Conservation (phyloP, 2,888 invertebrate species). For the Lepetodrilus schrolli region DNA sequence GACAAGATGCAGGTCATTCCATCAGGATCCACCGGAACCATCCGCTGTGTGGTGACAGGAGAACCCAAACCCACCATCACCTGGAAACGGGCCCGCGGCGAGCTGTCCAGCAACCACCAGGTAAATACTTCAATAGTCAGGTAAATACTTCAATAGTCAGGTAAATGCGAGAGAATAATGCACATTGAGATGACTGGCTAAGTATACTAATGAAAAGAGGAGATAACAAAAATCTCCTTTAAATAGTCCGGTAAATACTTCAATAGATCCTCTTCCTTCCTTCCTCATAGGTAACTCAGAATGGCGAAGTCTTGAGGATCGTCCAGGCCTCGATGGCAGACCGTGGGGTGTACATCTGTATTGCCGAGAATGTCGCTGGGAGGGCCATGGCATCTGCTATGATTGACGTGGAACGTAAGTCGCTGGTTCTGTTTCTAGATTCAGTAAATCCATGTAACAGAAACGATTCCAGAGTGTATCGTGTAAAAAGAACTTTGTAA, state of each 20-base stretch:
- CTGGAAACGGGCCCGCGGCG: slow-evolving; percentile 87
- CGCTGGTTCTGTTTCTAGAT: background rate
- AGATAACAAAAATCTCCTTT: no score
- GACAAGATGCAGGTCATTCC: slow-evolving; percentile 81
- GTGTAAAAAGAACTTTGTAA: no score
- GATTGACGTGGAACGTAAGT: slow-evolving; percentile 84
- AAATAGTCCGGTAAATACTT: no score
- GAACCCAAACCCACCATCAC: slow-evolving; percentile 84
- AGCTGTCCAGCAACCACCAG: slow-evolving; percentile 76
- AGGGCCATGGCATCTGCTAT: slow-evolving; percentile 82
- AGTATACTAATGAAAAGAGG: no score
- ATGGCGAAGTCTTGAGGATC: slow-evolving; percentile 67
- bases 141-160: no score
- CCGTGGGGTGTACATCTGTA: slow-evolving; percentile 89
- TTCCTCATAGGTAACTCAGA: slow-evolving; percentile 59
- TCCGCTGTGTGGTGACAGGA: slow-evolving; percentile 86
- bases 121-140: slow-evolving; percentile 76
- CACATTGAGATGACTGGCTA: no score
- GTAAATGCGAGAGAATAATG: no score
- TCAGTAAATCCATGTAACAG: no score
- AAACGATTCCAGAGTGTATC: no score
- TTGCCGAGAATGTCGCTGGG: slow-evolving; percentile 81
- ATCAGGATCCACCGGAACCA: slow-evolving; percentile 81
- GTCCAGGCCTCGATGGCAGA: slow-evolving; percentile 78
- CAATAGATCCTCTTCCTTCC: no score